These are phyloP conservation scores for Pristis pectinata DNA, from an alignment of 2,797 vertebrate species.

Conservation along the genomic window DNA sequence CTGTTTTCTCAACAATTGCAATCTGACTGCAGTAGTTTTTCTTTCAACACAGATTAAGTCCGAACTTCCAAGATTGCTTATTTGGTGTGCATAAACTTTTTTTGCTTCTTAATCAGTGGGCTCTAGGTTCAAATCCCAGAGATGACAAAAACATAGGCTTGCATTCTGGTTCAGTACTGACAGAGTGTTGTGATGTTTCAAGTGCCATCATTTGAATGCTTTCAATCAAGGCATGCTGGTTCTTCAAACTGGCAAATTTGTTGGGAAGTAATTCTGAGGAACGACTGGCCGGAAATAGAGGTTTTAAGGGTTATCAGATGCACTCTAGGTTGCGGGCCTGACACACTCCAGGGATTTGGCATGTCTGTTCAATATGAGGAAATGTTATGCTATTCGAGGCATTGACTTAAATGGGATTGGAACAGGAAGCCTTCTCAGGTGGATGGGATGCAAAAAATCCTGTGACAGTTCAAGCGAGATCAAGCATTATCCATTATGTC, in stretches of 20 bases:
- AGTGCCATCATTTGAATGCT: no score
- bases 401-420: neutral
- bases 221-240: no score
- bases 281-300: neutral
- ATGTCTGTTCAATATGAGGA: neutral
- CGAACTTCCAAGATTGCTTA: no score
- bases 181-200: no score
- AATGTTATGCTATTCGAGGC: neutral
- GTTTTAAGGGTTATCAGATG: neutral
- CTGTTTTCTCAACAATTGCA: no score
- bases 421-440: neutral
- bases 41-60: no score
- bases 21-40: no score
- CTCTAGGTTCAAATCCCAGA: no score
- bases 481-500: neutral
- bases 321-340: neutral
- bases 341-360: neutral
- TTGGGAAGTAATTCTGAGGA: neutral
- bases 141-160: no score
- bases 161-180: no score
- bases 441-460: neutral
- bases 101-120: no score
- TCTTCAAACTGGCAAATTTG: neutral
- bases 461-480: neutral
- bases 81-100: no score